Base-by-base conservation (phyloP, 2,797 vertebrate genomes). In the Fistularia commersonii region DNA sequence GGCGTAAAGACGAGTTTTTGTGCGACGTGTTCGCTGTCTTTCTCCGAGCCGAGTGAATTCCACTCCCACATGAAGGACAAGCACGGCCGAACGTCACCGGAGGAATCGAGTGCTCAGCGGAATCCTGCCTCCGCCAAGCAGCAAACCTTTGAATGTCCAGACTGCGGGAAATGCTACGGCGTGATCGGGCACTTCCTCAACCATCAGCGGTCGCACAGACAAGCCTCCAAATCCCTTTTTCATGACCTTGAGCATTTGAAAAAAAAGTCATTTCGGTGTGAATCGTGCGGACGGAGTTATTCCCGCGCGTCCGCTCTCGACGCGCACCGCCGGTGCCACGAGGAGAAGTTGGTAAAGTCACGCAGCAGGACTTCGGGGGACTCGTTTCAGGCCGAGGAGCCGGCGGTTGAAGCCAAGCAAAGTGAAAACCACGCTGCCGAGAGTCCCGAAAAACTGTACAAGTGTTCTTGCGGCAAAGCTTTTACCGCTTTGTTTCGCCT, bases 251-350 rank as follows among this genome's bases (percentile, higher is more conserved):
- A 87, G 51, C 82, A 90, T 54, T 82, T 92, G 54, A 89, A 92
- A 73, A 92, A 91, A 67, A 92, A 91, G 62, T 79, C 90, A 0
- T 92, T 92, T 75, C 82, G 87, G 32, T 92, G 91, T 4, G 88
- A 90, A 43, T 81, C 81, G 5, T 92, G 91, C 51, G 90, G 89
- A 1, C 79, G 91, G 8, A 87, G 69, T 66, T 92, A 92, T 72
- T 91, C 91, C 7, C 90, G 91, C 0, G 87, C 86, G 13, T 91
- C 91, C 1, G 91, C 91, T 51, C 90, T 92, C 1, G 90, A 92
- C 11, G 91, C 91, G 5, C 91, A 92, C 48, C 89, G 88, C 5
- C 90, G 87, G 1, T 91, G 88, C 66, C 91, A 92, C 9, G 90
- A 92, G 59, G 86, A 82, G 46, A 91, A 92, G 37, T 72, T 92